Evolutionary conservation across 2,113 vertebrate species (phyloP).

Genomic region (Sprattus sprattus): DNA sequence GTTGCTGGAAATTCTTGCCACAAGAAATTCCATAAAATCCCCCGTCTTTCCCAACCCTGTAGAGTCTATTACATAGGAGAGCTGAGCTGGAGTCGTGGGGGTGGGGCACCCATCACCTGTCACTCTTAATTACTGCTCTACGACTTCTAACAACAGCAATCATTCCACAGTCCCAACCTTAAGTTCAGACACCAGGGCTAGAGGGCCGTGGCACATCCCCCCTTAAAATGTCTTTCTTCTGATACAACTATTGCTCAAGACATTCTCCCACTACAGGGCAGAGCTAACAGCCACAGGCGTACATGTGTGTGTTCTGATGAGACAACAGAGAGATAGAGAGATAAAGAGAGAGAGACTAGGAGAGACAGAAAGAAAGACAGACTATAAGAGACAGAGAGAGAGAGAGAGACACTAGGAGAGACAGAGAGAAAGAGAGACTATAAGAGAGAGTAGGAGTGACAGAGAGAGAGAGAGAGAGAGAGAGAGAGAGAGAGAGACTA

Average conservation of each 20-base stretch:
- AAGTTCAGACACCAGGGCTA: background rate
- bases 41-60: background rate
- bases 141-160: slow-evolving; percentile 27
- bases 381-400: too few species aligned
- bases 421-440: too few species aligned
- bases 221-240: slow-evolving; percentile 12
- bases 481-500: slow-evolving; percentile 1
- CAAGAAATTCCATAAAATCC: background rate
- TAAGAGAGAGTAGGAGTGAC: too few species aligned
- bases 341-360: background rate
- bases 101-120: background rate
- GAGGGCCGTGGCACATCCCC: background rate
- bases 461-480: slow-evolving; percentile 21
- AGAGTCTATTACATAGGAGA: background rate
- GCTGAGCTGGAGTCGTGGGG: background rate
- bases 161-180: background rate
- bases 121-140: slow-evolving; percentile 22
- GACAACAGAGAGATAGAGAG: slow-evolving; percentile 24
- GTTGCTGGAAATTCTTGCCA: background rate
- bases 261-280: background rate
- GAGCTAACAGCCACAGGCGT: background rate
- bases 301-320: background rate
- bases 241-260: background rate
- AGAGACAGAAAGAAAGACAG: background rate
- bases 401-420: too few species aligned